phyloP scores from a whole-genome alignment of 2,797 vertebrate species.

The Morelia viridis region DNA sequence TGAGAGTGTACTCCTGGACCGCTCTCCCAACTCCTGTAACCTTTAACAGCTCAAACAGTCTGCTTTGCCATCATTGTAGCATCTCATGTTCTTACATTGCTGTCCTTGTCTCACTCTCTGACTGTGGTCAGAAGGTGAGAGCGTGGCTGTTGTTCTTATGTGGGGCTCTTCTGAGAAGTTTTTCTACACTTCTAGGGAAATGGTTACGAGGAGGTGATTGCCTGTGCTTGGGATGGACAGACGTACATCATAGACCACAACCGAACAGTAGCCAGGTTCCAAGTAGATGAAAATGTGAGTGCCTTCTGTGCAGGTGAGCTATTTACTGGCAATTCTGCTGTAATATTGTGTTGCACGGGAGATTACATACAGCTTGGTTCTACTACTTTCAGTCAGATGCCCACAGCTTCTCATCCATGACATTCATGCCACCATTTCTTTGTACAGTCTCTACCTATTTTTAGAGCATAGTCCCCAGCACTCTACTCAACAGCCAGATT shows the following conservation, averaged over 20 bases:
- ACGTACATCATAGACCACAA: slow-evolving; percentile 97
- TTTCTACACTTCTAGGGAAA: slow-evolving; percentile 81
- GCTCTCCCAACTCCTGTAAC: neutral
- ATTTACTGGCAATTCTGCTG: neutral
- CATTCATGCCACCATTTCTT: no score
- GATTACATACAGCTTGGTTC: no score
- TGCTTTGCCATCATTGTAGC: neutral
- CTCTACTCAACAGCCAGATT: no score
- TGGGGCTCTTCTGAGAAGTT: neutral
- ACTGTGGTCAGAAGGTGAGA: neutral
- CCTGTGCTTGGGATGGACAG: slow-evolving; percentile 97
- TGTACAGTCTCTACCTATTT: no score
- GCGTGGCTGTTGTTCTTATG: neutral
- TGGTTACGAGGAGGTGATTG: slow-evolving; percentile 93
- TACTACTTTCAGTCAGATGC: neutral
- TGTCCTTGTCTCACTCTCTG: no score
- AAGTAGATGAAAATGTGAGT: slow-evolving; percentile 97
- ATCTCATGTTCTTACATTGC: neutral
- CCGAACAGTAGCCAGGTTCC: slow-evolving; percentile 91
- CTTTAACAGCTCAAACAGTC: neutral
- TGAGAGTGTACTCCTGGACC: neutral
- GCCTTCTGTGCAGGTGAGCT: slow-evolving; percentile 94
- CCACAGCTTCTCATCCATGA: neutral
- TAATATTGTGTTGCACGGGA: no score
- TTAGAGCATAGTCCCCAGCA: no score